Evolutionary conservation across 2,113 vertebrate genomes (phyloP), one percentile per base, ranked within the genome.

Genomic region (Galbula dea): DNA sequence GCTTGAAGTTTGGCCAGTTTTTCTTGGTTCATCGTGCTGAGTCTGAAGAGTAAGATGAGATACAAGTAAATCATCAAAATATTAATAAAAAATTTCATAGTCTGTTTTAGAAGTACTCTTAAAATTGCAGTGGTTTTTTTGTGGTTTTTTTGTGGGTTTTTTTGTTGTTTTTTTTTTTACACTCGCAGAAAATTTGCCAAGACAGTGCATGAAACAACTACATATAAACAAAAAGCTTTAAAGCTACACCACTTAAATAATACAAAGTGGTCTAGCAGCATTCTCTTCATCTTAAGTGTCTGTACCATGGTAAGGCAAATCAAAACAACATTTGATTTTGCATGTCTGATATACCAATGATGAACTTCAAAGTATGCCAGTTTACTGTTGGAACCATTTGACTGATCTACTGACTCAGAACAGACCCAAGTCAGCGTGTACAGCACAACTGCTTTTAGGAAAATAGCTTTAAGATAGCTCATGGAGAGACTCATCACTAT

Each of bases 1-100:
- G 99, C 99, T 93, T 99, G 99, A 96, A 99, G 98, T 98, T 99
- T 99, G 94, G 99, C 99, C 74, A 99, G 98, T 88, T 99, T 99
- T 97, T 99, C 99, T 97, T 99, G 99, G 97, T 99, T 99, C 99
- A 99, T 99, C 84, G 79, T 98, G 94, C 74, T 96, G 94, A 7
- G 43, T 78, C 97, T 97, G 22, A 88, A 95, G 26, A 72, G 12
- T 15, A 89, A 93, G 16, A 72, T 72, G 4, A 1, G 3, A 49
- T 4, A 61, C 1, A 61, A 77, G 8, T 82, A 71, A 80, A 27
- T 19, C 24, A 41, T 3, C 10, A 57, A 75, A 68, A 73, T 0
- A 76, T 2, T 21, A 72, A 22, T 4, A 36, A 86, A 54, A 76
- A 41, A 43, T 24, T 2, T 10, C 29, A 61, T 15, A 7, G 13